Evolutionary conservation across 1,140 invertebrate species (phyloP), one percentile per base, ranked within the genome.

Genomic region (Cyclina sinensis): DNA sequence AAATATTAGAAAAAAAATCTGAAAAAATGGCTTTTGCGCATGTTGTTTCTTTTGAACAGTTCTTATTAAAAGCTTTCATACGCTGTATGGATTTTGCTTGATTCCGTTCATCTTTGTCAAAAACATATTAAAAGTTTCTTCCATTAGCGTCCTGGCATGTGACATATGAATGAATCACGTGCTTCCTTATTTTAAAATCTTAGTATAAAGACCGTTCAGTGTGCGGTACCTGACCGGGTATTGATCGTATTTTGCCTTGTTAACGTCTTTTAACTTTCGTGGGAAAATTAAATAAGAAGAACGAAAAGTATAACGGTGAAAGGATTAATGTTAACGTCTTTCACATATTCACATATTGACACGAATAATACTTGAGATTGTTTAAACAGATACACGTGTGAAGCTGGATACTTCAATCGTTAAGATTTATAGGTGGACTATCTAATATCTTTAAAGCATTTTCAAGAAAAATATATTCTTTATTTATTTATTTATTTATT

Each of bases 161-260:
- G 74, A 78, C 74, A 48, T 18, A 27, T 70, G 65, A 14, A 37
- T 37, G 14, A 30, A 16, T 70, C 65, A 37, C 32, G 65, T 70
- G 32, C 5, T 39, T 39, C 1, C 32, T 9, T 54, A 51, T 54
- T 48, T 78, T 78, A 12, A 78, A 78, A 30, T 51, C 16, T 78
- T 11, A 78, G n/a, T 70, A 70, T 48, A 78, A 78, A 54, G 74
- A 78, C 48, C 32, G 30, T 21, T 78, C 74, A 54, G 54, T 78
- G 54, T 32, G 14, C 48, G 70, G 39, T 46, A 74, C 70, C 46
- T 54, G 74, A 32, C 32, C 5, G 18, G 32, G 3, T 37, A 39
- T 78, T 54, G 74, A 54, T 21, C 54, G 7, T n/a, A 12, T 4
- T 11, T 4, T n/a, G 21, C 5, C 5, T 27, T 62, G 5, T 62